Base-by-base conservation (phyloP, 2,797 vertebrate species). In the Notolabrus celidotus region DNA sequence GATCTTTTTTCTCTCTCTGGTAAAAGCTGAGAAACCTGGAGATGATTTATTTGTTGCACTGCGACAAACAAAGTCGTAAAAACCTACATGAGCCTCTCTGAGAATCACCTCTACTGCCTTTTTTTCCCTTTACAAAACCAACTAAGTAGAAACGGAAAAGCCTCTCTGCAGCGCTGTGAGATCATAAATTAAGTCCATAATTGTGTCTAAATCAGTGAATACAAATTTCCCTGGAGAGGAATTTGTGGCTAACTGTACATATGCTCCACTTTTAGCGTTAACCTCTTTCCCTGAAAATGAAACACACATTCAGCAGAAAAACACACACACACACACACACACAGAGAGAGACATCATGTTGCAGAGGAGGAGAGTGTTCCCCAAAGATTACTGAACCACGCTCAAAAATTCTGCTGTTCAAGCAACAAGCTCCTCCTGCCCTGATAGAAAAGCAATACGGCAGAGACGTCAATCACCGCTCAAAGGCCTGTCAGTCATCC, bases 401-500 rank as follows among this genome's bases (percentile, higher is more conserved):
- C 22, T 31, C 4, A 8, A 10, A 23, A 47, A 36, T 25, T 56
- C 54, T 57, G 56, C 61, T 65, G 57, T 4, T 74, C 60, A 57
- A 33, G 70, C 77, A 72, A 22, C 63, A 34, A 25, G 22, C 47
- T 58, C 55, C 51, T 60, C 45, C 66, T 8, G 16, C 51, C n/a
- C 20, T 14, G 51, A 1, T 36, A 22, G 22, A 61, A 39, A 69
- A 46, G 65, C 82, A 53, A 38, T 16, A 41, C 45, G 15, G 77
- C 69, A 16, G 64, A 59, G 23, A 65, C 10, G 78, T 73, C 69
- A 31, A 23, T 23, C 38, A 51, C 60, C 12, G 53, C 39, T 76
- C 45, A 17, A 3, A 49, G 41, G 38, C 55, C 70, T 71, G 86
- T 79, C 84, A 79, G 10, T 88, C 82, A 80, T 4, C 5, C 1